Percentiles rank a stretch among this genome's conserved stretches.
phyloP scores from a whole-genome alignment of 2,888 invertebrate species.

The Drosophila aldrichi region DNA sequence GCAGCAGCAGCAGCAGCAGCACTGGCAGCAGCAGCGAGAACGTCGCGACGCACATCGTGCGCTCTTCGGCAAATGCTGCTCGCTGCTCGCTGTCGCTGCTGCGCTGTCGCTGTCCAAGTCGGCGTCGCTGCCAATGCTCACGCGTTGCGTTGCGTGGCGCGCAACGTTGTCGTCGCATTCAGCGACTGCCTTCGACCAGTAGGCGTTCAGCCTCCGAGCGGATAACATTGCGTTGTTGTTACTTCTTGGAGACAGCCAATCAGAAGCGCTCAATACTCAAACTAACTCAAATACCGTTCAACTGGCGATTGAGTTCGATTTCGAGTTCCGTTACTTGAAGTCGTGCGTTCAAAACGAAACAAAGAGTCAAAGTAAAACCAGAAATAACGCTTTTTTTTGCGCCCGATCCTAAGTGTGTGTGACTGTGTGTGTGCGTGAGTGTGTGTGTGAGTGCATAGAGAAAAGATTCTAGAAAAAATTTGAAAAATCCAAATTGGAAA shows the following conservation, averaged over 20 bases:
- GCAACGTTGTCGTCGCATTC: conserved; percentile 49
- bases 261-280: conserved; percentile 29
- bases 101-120: conserved; percentile 11
- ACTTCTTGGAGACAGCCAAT: conserved; percentile 69
- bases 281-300: conserved; percentile 31
- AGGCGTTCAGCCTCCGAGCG: conserved; percentile 86
- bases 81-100: conserved; percentile 1
- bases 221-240: conserved; percentile 84
- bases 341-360: conserved; percentile 22
- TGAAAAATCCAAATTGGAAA: not conserved
- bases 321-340: conserved; percentile 39
- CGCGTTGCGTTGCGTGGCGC: conserved; percentile 47
- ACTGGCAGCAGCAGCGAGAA: not conserved
- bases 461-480: conserved; percentile 7
- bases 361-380: not conserved
- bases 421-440: not conserved
- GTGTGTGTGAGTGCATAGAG: not conserved
- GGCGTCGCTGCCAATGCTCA: conserved; percentile 17
- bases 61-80: conserved; percentile 1
- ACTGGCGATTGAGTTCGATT: conserved; percentile 27
- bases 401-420: not conserved
- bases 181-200: conserved; percentile 82
- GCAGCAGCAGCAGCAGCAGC: conserved; percentile 13
- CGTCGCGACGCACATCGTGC: conserved; percentile 14
- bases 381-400: not conserved